Base-by-base conservation (phyloP, 2,888 invertebrate species). In the Laothoe populi region DNA sequence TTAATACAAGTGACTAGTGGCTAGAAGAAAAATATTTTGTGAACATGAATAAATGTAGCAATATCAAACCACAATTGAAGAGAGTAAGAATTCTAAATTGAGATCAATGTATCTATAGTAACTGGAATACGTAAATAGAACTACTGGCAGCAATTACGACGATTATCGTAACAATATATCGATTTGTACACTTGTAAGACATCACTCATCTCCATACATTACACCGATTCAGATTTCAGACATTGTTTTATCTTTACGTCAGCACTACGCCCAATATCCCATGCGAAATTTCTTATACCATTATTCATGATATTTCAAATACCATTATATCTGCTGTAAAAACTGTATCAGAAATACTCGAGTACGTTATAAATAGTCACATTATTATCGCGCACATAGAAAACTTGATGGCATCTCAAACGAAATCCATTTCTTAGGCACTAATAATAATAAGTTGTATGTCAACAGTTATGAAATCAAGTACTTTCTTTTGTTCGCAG, bases 401-500 rank as follows among this genome's bases (percentile, higher is more conserved):
- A 19, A 44, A 8, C 5, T 4, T 44, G 19, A 44, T 44, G 44
- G 44, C 8, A 19, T 44, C n/a, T 16, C 19, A 44, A 44, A 19
- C 19, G 2, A 16, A 0, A n/a, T 2, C 2, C 31, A 31, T 31
- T 11, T 35, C 16, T 16, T 19, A 10, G 16, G 8, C 19, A 13
- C 13, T 5, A 21, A 7, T 21, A n/a, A 10, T 11, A 10, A n/a
- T n/a, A n/a, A 23, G 31, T 35, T 21, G 16, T 24, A n/a, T 35
- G 21, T 35, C 46, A 48, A n/a, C 26, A 53, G 49, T 53, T 40
- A 53, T 49, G 40, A 38, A 48, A 60, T 48, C 24, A 31, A 60
- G 24, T 40, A 13, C 24, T 86, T 86, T 88, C 74, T 81, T 83
- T 83, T 89, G 80, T 86, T 88, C 88, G 65, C 88, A 88, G 88